phyloP scores from a whole-genome alignment of 2,113 vertebrate genomes.

The Ptychochromis oligacanthus region DNA sequence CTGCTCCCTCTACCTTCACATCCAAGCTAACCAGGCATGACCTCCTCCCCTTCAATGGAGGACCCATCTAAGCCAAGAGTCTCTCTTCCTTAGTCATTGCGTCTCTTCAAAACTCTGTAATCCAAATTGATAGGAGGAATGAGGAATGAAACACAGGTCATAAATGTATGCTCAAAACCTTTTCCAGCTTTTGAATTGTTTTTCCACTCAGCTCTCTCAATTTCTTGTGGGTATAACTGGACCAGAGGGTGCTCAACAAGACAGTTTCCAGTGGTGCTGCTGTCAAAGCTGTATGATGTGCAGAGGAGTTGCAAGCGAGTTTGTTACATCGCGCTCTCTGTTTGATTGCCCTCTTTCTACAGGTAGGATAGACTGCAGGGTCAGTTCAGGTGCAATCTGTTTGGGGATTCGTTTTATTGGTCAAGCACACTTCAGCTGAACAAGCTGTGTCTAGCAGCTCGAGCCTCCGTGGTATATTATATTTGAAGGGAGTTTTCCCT shows the following conservation, averaged over 20 bases:
- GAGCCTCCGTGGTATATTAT: not conserved
- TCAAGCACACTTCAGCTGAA: not conserved
- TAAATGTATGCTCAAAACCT: slow-evolving; percentile 36
- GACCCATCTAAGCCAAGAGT: slow-evolving; percentile 43
- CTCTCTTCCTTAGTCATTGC: slow-evolving; percentile 41
- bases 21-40: slow-evolving; percentile 61
- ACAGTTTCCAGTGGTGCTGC: slow-evolving; percentile 20
- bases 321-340: slow-evolving; percentile 1
- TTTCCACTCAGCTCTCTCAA: slow-evolving; percentile 24
- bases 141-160: slow-evolving; percentile 43
- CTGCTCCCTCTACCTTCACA: slow-evolving; percentile 70
- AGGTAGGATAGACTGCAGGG: not conserved
- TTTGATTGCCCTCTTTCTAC: slow-evolving; percentile 3
- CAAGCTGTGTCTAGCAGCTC: not conserved
- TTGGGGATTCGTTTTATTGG: slow-evolving; percentile 9
- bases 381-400: not conserved
- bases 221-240: slow-evolving; percentile 14
- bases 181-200: slow-evolving; percentile 52
- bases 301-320: not conserved
- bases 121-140: slow-evolving; percentile 62
- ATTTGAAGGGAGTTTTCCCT: slow-evolving; percentile 28
- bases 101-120: slow-evolving; percentile 48
- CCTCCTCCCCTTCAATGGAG: slow-evolving; percentile 48
- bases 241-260: slow-evolving; percentile 11
- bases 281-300: slow-evolving; percentile 18